Evolutionary conservation across 2,113 vertebrate species (phyloP), one percentile per base, ranked within the genome.

Genomic region (Oxyruncus cristatus): DNA sequence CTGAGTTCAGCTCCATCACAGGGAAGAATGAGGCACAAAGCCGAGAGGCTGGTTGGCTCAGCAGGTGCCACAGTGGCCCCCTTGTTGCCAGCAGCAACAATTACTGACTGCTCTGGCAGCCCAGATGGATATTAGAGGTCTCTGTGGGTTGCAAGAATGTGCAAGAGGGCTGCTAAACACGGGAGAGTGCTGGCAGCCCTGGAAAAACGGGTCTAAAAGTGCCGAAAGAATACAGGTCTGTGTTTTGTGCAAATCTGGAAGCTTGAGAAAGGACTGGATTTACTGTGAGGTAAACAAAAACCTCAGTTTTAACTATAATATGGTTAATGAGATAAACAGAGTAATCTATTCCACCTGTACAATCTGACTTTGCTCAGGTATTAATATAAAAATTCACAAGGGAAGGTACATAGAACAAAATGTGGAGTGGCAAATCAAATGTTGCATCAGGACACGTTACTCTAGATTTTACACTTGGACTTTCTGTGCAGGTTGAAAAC

Each of bases 1-100:
- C 18, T 24, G 32, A 70, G 37, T 24, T 88, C 50, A 42, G 62
- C 32, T 52, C 59, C 33, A 28, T 62, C 44, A 19, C n/a, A 14
- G n/a, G 67, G 30, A 53, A 20, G 22, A 61, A 55, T 3, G 49
- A 68, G n/a, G 14, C 32, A 66, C 2, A 12, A 68, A 61, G 44
- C 22, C 12, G n/a, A 81, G 85, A 67, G 73, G 76, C 72, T 87
- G 67, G 83, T 47, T 52, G 76, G 80, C 89, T 87, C 49, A 72
- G 84, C 80, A 74, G 88, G 85, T 94, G 78, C 71, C 49, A 33
- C 81, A 6, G 46, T 63, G 55, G 81, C 62, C 63, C 63, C 39
- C 55, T 70, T 74, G 63, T 80, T 95, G 85, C 92, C 53, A 84
- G 85, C 82, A 96, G 88, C 88, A 93, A 53, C 92, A 90, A 59